Percentiles rank a stretch among this genome's conserved stretches.
phyloP scores from a whole-genome alignment of 2,888 invertebrate species.

The Papilio demoleus region DNA sequence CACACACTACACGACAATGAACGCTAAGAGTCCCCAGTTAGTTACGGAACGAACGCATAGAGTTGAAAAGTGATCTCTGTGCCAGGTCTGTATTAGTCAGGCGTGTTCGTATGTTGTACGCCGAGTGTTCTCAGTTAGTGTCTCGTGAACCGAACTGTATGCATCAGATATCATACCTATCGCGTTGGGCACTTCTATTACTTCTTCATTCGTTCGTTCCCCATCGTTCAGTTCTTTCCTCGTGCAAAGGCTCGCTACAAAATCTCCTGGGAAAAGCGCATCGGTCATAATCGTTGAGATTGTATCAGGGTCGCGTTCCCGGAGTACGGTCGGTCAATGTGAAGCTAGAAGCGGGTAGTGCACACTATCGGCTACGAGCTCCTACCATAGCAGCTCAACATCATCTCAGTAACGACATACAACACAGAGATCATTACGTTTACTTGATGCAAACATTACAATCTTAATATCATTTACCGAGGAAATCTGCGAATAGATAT shows the following conservation, averaged over 20 bases:
- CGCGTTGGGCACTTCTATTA: constrained; percentile 50
- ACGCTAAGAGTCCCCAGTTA: constrained; percentile 49
- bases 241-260: constrained; percentile 69
- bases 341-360: constrained; percentile 55
- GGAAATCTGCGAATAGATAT: constrained; percentile 87
- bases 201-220: constrained; percentile 46
- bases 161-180: constrained; percentile 61
- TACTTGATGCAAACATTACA: constrained; percentile 58
- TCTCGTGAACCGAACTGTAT: constrained; percentile 44
- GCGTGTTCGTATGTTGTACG: constrained; percentile 43
- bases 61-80: constrained; percentile 62
- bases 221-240: constrained; percentile 49
- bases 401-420: constrained; percentile 67
- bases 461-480: constrained; percentile 79
- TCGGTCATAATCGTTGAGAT: constrained; percentile 48
- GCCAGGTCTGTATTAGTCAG: constrained; percentile 52
- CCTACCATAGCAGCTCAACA: constrained; percentile 55
- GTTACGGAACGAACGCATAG: constrained; percentile 50
- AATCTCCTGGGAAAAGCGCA: constrained; percentile 71
- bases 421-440: constrained; percentile 75
- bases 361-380: constrained; percentile 59
- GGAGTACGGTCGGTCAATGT: constrained; percentile 45
- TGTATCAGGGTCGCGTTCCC: constrained; percentile 41
- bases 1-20: constrained; percentile 38
- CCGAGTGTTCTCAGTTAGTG: constrained; percentile 46